Base-by-base conservation (phyloP, 1,140 invertebrate genomes). In the Ridgeia piscesae region DNA sequence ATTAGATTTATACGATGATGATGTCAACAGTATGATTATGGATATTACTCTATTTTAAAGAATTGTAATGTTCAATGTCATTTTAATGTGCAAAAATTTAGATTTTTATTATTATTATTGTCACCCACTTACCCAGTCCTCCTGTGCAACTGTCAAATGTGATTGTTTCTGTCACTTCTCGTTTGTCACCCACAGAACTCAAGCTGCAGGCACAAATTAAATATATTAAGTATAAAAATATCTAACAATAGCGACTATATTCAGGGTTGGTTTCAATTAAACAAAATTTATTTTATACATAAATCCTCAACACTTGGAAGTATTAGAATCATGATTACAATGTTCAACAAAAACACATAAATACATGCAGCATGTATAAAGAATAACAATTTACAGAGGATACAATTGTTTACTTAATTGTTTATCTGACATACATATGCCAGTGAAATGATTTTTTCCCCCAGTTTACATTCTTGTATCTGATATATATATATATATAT, bases 131-230 rank as follows among this genome's bases (percentile, higher is more conserved):
- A 77, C 58, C 58, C 58, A 77, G 58, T 17, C 58, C 58, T 77
- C 58, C 58, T 77, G 58, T 77, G 58, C 58, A 77, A 77, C 58
- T 77, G 58, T 77, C 58, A 77, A 77, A 77, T 77, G 58, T 77
- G 27, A 77, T 77, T 21, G 58, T 77, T 31, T 77, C 58, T 31
- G 58, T 77, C 17, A 27, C 27, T 31, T 77, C 11, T 8, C 58
- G 58, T 77, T 77, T 77, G 58, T 77, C 58, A 77, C 27, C 58
- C 58, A 77, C 58, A 77, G 58, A 77, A 77, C 27, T 77, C 58
- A 77, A 17, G 58, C 58, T 77, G 58, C 58, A 77, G 17, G 27
- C 11, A 77, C 58, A 77, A 77, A 77, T 77, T 4, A 77, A 77
- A 14, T 2, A 77, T 6, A 42, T 42, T 11, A 77, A 77, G 58